phyloP scores from a whole-genome alignment of 1,140 invertebrate genomes.

The Orius laevigatus region DNA sequence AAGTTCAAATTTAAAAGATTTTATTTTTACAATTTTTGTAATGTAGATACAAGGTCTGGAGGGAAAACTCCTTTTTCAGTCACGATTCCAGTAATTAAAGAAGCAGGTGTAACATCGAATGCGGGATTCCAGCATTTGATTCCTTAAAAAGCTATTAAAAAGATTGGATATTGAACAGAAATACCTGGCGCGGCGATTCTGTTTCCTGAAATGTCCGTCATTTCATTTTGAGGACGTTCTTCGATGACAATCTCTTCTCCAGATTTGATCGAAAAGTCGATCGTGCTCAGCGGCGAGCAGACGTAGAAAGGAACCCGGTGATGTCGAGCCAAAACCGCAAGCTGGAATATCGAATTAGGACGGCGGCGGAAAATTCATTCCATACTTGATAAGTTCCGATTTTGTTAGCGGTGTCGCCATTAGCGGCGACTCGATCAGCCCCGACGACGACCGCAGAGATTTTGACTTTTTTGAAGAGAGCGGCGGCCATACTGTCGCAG shows the following conservation, averaged over 20 bases:
- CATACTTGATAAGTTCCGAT: slow-evolving; percentile 88
- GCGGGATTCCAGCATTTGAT: slow-evolving; percentile 96
- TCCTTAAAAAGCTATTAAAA: slow-evolving; percentile 35
- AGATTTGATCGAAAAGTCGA: slow-evolving; percentile 62
- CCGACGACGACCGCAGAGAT: slow-evolving; percentile 71
- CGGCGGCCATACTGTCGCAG: slow-evolving; percentile 88
- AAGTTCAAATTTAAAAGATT: too few species aligned
- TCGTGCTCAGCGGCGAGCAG: slow-evolving; percentile 81
- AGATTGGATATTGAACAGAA: slow-evolving; percentile 1
- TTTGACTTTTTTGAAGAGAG: slow-evolving; percentile 65
- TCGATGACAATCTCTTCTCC: slow-evolving; percentile 87
- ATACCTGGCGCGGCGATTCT: slow-evolving; percentile 68
- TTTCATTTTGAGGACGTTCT: slow-evolving; percentile 74
- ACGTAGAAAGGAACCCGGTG: slow-evolving; percentile 91
- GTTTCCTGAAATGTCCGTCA: slow-evolving; percentile 71
- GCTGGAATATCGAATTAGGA: slow-evolving; percentile 32
- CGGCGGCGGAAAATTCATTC: not conserved
- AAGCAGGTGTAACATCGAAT: slow-evolving; percentile 94
- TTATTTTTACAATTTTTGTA: too few species aligned
- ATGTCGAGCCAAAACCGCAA: slow-evolving; percentile 80
- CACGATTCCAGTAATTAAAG: slow-evolving; percentile 85
- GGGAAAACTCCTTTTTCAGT: slow-evolving; percentile 81
- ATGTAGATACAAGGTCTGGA: slow-evolving; percentile 26
- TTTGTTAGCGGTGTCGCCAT: slow-evolving; percentile 99
- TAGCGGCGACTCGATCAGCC: slow-evolving; percentile 79